Percentiles rank a stretch among this genome's conserved stretches.
Evolutionary conservation across 2,888 invertebrate species (phyloP).

Genomic region (Andricus quercusramuli): DNA sequence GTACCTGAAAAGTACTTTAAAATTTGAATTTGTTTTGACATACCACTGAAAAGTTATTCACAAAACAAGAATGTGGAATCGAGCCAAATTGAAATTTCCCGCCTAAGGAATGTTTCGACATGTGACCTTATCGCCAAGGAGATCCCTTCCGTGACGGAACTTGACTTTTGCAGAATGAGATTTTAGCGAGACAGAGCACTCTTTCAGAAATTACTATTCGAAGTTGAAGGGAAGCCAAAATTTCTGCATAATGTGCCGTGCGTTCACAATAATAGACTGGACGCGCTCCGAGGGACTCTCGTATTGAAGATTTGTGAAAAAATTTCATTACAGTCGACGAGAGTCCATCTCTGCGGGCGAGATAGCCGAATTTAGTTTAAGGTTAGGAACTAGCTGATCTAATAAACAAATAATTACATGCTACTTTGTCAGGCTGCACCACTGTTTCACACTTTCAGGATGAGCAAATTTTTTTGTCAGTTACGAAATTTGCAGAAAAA

Average conservation of each 20-base stretch:
- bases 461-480: not conserved
- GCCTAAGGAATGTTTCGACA: constrained; percentile 22
- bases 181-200: constrained; percentile 26
- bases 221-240: constrained; percentile 69
- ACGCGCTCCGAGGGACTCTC: constrained; percentile 77
- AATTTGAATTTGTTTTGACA: not conserved
- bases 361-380: constrained; percentile 74
- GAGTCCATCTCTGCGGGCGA: constrained; percentile 75
- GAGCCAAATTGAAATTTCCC: constrained; percentile 14
- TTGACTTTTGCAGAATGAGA: constrained; percentile 14
- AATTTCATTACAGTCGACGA: constrained; percentile 55
- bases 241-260: constrained; percentile 68
- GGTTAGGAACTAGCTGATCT: constrained; percentile 70
- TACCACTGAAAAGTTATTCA: not conserved
- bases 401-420: constrained; percentile 67
- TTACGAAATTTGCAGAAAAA: not conserved
- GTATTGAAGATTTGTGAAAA: constrained; percentile 50
- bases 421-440: constrained; percentile 64
- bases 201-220: constrained; percentile 52
- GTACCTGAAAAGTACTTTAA: not conserved
- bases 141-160: constrained; percentile 10
- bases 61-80: not conserved
- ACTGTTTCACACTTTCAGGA: constrained; percentile 52
- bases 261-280: constrained; percentile 72
- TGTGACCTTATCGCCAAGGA: not conserved